These are phyloP conservation scores for Conchocele bisecta DNA, from an alignment of 2,888 invertebrate species.

Conservation along the genomic window DNA sequence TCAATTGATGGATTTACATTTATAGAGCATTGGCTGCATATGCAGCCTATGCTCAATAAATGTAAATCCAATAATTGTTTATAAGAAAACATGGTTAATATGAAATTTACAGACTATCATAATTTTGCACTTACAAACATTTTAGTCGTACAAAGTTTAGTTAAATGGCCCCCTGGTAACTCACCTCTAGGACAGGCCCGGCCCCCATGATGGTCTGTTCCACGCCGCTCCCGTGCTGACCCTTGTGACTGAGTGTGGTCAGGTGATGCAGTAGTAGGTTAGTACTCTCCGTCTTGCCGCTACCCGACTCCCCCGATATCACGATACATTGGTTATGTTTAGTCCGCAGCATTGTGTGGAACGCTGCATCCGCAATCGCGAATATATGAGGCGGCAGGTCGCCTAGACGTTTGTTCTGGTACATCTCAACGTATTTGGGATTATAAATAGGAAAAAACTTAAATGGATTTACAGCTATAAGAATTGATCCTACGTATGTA, in stretches of 20 bases:
- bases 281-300: slow-evolving; percentile 98
- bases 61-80: too few relatives aligned
- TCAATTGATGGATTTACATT: too few relatives aligned
- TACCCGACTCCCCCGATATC: slow-evolving; percentile 96
- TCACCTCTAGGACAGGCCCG: slow-evolving; percentile 94
- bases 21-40: too few relatives aligned
- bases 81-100: too few relatives aligned
- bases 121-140: too few relatives aligned
- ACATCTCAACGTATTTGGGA: slow-evolving; percentile 97
- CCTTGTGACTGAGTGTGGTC: slow-evolving; percentile 95
- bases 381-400: slow-evolving; percentile 98
- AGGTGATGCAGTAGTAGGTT: slow-evolving; percentile 97
- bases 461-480: slow-evolving; percentile 95
- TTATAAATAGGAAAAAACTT: slow-evolving; percentile 98
- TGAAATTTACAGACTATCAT: too few relatives aligned
- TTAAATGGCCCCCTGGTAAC: too few relatives aligned
- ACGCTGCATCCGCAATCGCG: slow-evolving; percentile 96
- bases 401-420: slow-evolving; percentile 95
- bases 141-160: too few relatives aligned
- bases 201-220: slow-evolving; percentile 98
- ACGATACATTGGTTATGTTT: slow-evolving; percentile 96
- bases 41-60: too few relatives aligned
- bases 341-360: slow-evolving; percentile 96
- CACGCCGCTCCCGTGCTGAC: slow-evolving; percentile 93
- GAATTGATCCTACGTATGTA: slow-evolving; percentile 97